Evolutionary conservation across 2,888 invertebrate species (phyloP).

Genomic region (Atethmia centrago): DNA sequence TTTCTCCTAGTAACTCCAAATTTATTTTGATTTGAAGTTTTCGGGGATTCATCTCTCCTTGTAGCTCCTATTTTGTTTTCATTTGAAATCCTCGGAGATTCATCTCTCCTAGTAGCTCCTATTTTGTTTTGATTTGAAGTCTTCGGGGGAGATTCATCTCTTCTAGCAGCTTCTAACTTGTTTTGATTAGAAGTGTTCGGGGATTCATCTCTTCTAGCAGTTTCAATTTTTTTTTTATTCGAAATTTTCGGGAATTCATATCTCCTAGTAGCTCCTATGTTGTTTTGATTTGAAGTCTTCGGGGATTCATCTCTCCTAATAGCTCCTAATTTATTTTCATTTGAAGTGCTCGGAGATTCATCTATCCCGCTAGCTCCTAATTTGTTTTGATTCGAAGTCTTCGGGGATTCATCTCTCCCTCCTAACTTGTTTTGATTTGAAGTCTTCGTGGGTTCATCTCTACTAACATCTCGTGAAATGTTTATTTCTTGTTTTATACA

Average conservation of each 20-base stretch:
- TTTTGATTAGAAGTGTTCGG: slow-evolving; percentile 16
- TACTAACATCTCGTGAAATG: not conserved
- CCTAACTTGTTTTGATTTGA: not conserved
- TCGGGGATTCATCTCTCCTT: not conserved
- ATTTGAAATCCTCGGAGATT: not conserved
- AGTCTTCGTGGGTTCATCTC: not conserved
- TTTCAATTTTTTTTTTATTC: not conserved
- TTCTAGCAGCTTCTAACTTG: slow-evolving; percentile 7
- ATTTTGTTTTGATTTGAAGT: not conserved
- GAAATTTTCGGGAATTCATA: not conserved
- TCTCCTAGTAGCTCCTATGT: not conserved
- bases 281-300: slow-evolving; percentile 24
- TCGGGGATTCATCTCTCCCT: slow-evolving; percentile 17
- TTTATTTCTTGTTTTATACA: slow-evolving; percentile 38
- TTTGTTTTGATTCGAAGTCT: slow-evolving; percentile 20
- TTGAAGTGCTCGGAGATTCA: not conserved
- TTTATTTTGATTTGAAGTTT: slow-evolving; percentile 2
- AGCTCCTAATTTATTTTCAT: not conserved
- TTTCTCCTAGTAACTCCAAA: slow-evolving; percentile 35
- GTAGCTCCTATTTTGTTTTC: not conserved
- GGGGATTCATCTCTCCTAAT: not conserved
- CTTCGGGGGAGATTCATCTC: not conserved
- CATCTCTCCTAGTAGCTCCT: too few species aligned
- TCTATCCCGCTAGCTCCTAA: not conserved
- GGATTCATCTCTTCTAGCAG: not conserved